Percentiles rank a stretch among this genome's conserved stretches.
Conservation (phyloP, 2,888 invertebrate species). For the Alitta virens region DNA sequence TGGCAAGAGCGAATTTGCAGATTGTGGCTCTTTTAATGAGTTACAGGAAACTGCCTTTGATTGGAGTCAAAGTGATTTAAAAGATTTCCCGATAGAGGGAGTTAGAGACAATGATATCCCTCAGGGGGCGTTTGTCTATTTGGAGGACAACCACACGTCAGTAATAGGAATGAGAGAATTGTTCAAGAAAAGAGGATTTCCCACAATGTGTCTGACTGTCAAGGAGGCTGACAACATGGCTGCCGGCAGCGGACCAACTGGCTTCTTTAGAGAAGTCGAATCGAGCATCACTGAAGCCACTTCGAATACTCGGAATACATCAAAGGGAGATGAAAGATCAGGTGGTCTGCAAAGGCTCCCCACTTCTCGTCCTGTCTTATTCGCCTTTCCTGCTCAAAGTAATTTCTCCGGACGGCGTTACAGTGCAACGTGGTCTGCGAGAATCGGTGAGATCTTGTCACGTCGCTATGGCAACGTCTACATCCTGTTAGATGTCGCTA, state of each 20-base stretch:
- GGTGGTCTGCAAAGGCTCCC: constrained; percentile 27
- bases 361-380: constrained; percentile 56
- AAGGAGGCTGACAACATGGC: constrained; percentile 24
- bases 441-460: constrained; percentile 24
- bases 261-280: neutral
- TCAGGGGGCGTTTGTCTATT: constrained; percentile 66
- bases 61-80: no score
- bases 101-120: neutral
- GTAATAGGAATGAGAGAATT: constrained; percentile 87
- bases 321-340: no score
- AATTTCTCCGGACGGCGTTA: constrained; percentile 93
- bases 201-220: constrained; percentile 36
- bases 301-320: no score
- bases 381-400: constrained; percentile 88
- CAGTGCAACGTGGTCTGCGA: constrained; percentile 71
- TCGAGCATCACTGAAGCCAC: neutral
- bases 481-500: constrained; percentile 83
- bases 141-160: constrained; percentile 92
- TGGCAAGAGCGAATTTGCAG: neutral
- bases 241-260: neutral
- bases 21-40: neutral
- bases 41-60: no score
- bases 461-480: constrained; percentile 37
- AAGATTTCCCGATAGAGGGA: neutral
- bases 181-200: constrained; percentile 54